A percentile compares a stretch with the other conserved stretches of the same genome.
Evolutionary conservation across 2,797 vertebrate species (phyloP).

Genomic region (Cottoperca gobio): DNA sequence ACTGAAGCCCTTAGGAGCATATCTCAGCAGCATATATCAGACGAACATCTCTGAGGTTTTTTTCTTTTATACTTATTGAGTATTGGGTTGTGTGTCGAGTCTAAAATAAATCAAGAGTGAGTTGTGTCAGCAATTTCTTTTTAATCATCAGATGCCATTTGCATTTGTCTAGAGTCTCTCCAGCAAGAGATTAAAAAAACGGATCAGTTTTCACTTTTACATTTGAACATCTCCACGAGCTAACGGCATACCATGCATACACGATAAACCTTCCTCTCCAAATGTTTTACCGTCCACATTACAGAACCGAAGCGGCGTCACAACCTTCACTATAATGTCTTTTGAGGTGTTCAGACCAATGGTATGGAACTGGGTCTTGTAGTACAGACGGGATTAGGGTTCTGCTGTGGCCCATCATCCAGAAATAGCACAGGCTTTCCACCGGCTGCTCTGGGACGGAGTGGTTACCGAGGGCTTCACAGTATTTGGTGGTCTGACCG

Average conservation of each 20-base stretch:
- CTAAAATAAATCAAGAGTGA: slow-evolving; percentile 10
- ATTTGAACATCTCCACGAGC: not conserved
- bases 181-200: slow-evolving; percentile 3
- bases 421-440: slow-evolving; percentile 54
- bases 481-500: slow-evolving; percentile 50
- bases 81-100: not conserved
- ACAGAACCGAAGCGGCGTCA: not conserved
- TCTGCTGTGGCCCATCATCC: slow-evolving; percentile 57
- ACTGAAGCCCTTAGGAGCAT: slow-evolving; percentile 20
- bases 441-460: slow-evolving; percentile 42
- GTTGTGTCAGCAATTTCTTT: slow-evolving; percentile 15
- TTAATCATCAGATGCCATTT: slow-evolving; percentile 25
- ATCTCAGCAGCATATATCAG: slow-evolving; percentile 22
- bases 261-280: slow-evolving; percentile 4
- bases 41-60: not conserved
- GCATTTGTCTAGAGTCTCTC: not conserved
- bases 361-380: slow-evolving; percentile 35
- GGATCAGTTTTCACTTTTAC: not conserved
- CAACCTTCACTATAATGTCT: not conserved
- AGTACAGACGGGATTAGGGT: slow-evolving; percentile 43
- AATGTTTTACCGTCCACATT: slow-evolving; percentile 5
- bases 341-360: slow-evolving; percentile 29
- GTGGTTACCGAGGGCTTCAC: slow-evolving; percentile 39
- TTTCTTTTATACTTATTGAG: not conserved
- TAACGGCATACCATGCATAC: not conserved